Evolutionary conservation across 2,113 vertebrate species (phyloP).

Genomic region (Benitochromis conjunctus): DNA sequence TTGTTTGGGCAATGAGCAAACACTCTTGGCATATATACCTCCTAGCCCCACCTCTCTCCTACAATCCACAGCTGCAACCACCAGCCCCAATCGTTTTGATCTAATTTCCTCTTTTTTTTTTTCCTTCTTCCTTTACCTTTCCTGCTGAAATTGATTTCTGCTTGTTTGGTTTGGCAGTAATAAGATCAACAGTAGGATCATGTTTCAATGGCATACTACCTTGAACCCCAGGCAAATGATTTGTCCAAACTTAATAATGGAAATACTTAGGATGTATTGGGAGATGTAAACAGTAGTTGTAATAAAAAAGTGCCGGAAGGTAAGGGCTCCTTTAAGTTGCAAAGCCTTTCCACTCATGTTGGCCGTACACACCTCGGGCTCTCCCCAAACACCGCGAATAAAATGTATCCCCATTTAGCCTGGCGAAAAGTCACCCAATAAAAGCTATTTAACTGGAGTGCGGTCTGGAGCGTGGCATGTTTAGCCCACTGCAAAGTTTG

Average conservation of each 20-base stretch:
- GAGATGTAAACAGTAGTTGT: conserved; percentile 98
- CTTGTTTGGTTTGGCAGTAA: conserved; percentile 91
- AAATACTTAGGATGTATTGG: conserved; percentile 95
- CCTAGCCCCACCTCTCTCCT: conserved; percentile 33
- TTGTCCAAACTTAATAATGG: conserved; percentile 98
- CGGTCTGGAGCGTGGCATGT: conserved; percentile 34
- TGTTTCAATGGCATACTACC: conserved; percentile 92
- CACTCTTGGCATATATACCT: conserved; percentile 47
- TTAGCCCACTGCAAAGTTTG: conserved; percentile 43
- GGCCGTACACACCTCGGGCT: conserved; percentile 76
- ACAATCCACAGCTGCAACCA: conserved; percentile 55
- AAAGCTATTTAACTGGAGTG: conserved; percentile 65
- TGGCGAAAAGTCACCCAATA: conserved; percentile 77
- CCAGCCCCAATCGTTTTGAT: conserved; percentile 67
- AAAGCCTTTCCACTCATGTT: conserved; percentile 89
- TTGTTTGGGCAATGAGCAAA: conserved; percentile 54
- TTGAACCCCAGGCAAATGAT: conserved; percentile 99
- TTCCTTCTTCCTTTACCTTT: conserved; percentile 71
- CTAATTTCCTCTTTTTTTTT: conserved; percentile 73
- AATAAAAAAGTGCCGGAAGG: conserved; percentile 95
- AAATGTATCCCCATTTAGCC: conserved; percentile 86
- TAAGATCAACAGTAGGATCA: conserved; percentile 91
- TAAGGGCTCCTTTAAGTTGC: conserved; percentile 87
- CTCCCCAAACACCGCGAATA: conserved; percentile 83
- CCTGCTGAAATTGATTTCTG: conserved; percentile 85